Conservation (phyloP, 2,113 vertebrate genomes). For the Zosterops pallidus region DNA sequence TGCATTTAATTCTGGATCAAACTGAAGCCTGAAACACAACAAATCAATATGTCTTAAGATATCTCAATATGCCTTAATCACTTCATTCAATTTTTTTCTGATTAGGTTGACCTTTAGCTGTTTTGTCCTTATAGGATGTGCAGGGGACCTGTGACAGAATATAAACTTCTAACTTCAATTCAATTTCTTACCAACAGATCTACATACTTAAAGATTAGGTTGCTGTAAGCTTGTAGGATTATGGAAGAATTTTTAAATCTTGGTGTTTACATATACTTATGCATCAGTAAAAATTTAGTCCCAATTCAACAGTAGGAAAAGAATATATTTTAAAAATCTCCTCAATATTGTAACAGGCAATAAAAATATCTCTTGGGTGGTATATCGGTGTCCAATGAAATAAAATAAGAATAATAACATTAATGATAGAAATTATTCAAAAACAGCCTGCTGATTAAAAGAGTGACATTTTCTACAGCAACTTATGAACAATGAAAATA, state of each 20-base stretch:
- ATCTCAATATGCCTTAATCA: not conserved
- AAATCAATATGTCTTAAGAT: not conserved
- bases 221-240: not conserved
- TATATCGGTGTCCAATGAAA: not conserved
- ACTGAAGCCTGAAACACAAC: not conserved
- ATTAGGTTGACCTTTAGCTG: not conserved
- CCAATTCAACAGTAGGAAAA: not conserved
- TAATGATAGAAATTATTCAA: not conserved
- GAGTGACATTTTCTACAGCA: not conserved
- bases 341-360: not conserved
- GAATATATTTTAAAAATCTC: not conserved
- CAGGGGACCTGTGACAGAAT: not conserved
- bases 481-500: not conserved
- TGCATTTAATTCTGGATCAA: not conserved
- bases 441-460: not conserved
- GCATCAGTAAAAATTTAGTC: not conserved
- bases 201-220: not conserved
- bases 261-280: not conserved
- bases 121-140: not conserved
- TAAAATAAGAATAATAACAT: not conserved
- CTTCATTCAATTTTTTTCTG: not conserved
- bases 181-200: not conserved
- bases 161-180: not conserved
- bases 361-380: not conserved
- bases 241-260: not conserved